Base-by-base conservation (phyloP, 2,797 vertebrate species). In the Sebastes elongatus region DNA sequence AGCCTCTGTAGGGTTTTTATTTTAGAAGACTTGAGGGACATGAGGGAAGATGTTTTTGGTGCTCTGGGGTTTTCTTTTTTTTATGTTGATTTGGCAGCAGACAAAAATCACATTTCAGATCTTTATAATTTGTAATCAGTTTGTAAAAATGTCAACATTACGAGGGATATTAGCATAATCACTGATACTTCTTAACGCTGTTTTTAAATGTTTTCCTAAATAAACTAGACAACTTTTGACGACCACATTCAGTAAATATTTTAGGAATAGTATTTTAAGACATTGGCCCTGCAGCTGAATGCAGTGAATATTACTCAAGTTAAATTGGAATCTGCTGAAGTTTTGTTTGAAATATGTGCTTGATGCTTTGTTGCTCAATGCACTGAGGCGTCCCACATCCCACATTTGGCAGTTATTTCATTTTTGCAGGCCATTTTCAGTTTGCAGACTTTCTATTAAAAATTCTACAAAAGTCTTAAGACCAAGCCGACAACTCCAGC, bases 321-420 rank as follows among this genome's bases (percentile, higher is more conserved):
- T 14, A 57, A 66, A 71, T 18, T 42, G 33, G 27, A 11, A 57
- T 56, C 42, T 25, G 65, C 35, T 62, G 68, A 65, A 55, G 70
- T 70, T 82, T 80, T 49, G 7, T 52, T 30, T 68, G 23, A 76
- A 73, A 35, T 60, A 70, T 61, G 66, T 30, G 38, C 56, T 32
- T 22, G 18, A 74, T 66, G 71, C 10, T 60, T 76, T 64, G 63
- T 66, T 79, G 67, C 71, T 76, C 77, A 72, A 76, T 28, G 20
- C 22, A 49, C 55, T 35, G 69, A 73, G 53, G 64, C 10, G 4
- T 30, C 33, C 16, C 65, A 55, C 46, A 68, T 9, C 35, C 77
- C 28, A 68, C 32, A 65, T 53, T 63, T 33, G 59, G 70, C 35
- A 67, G 52, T 71, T 20, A 25, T 9, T 66, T 46, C 42, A 46